A percentile compares a stretch with the other conserved stretches of the same genome.
Evolutionary conservation across 2,888 invertebrate species (phyloP).

Genomic region (Nemotelus nigrinus): DNA sequence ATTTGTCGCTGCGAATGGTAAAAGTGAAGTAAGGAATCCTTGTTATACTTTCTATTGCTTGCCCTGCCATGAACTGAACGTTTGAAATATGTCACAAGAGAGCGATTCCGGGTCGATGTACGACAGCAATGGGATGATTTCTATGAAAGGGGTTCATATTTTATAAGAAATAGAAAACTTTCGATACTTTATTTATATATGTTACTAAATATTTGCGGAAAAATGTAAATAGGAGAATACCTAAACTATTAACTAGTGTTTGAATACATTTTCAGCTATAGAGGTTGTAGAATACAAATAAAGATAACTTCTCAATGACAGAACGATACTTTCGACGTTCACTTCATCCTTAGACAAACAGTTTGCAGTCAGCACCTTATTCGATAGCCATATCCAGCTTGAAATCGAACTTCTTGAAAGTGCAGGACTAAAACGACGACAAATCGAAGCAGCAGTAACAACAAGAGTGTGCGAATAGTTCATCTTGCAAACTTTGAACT

Average conservation of each 20-base stretch:
- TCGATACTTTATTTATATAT: background rate
- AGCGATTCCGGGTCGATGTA: slow-evolving; percentile 35
- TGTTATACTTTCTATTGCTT: slow-evolving; percentile 23
- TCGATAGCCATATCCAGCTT: background rate
- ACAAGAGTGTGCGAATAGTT: slow-evolving; percentile 8
- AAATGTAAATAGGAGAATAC: background rate
- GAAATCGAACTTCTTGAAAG: slow-evolving; percentile 17
- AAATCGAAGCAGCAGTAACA: background rate
- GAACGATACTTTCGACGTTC: too few relatives aligned
- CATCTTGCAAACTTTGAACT: slow-evolving; percentile 13
- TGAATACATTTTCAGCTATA: too few relatives aligned
- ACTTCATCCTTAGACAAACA: too few relatives aligned
- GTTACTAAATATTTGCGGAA: background rate
- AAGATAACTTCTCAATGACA: too few relatives aligned
- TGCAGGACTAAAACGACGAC: slow-evolving; percentile 16
- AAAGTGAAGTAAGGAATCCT: background rate
- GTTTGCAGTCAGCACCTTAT: too few relatives aligned
- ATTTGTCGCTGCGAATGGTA: slow-evolving; percentile 21
- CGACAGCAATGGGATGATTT: slow-evolving; percentile 1
- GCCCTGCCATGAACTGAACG: background rate
- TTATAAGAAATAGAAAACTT: background rate
- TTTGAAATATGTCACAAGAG: slow-evolving; percentile 37
- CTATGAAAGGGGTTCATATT: too few relatives aligned
- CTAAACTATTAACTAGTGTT: too few relatives aligned
- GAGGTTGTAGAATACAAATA: too few relatives aligned